These are phyloP conservation scores for Potorous gilbertii DNA, from an alignment of 2,797 vertebrate species.

Conservation along the genomic window DNA sequence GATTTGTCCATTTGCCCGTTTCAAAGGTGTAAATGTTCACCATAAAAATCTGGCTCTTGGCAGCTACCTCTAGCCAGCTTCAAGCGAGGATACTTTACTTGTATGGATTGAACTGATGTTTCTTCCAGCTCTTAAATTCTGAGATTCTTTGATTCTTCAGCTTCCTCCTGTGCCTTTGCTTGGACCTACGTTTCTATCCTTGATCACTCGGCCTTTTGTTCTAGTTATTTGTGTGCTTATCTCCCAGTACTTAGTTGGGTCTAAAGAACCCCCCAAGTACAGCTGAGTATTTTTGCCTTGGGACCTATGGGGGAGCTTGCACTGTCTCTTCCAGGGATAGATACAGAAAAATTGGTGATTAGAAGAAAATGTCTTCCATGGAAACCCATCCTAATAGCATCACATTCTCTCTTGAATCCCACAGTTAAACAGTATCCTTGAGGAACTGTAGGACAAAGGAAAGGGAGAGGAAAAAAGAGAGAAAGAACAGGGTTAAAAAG, in stretches of 20 bases:
- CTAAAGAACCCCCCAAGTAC: neutral
- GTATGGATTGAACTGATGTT: neutral
- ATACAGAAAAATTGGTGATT: neutral
- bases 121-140: neutral
- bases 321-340: neutral
- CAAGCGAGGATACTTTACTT: neutral
- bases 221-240: neutral
- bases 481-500: rapidly evolving
- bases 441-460: neutral
- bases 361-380: neutral
- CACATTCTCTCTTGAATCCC: neutral
- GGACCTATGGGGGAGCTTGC: neutral
- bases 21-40: neutral
- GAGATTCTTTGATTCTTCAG: neutral
- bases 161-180: neutral
- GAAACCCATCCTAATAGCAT: neutral
- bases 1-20: neutral
- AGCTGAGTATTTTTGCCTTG: neutral
- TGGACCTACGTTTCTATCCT: neutral
- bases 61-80: neutral
- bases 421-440: neutral
- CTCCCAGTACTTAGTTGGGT: neutral
- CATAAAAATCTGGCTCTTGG: neutral
- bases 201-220: neutral
- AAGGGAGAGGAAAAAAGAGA: neutral